Evolutionary conservation across 64 coral and sea anemone species (phyloP).

Genomic region (Cladopsammia gracilis): DNA sequence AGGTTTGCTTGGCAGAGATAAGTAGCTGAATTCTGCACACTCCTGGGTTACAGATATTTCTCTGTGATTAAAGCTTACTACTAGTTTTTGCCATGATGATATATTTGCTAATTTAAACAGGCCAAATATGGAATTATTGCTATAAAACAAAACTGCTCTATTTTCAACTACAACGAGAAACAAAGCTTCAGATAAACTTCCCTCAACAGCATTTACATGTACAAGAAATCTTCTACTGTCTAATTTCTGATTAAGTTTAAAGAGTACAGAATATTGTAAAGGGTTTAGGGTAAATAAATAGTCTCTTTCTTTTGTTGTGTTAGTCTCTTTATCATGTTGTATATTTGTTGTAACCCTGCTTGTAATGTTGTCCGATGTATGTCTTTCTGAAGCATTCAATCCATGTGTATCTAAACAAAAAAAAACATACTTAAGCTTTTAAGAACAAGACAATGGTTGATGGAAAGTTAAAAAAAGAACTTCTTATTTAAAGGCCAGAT

Average conservation of each 20-base stretch:
- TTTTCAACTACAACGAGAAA: constrained; percentile 19
- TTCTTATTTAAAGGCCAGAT: no score
- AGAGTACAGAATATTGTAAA: constrained; percentile 26
- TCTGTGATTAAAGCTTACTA: constrained; percentile 39
- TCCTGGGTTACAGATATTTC: constrained; percentile 38
- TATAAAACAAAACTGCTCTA: constrained; percentile 8
- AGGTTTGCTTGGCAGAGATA: constrained; percentile 31
- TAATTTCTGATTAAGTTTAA: constrained; percentile 9
- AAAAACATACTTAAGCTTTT: no score
- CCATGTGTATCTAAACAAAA: constrained; percentile 1
- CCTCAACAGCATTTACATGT: constrained; percentile 11
- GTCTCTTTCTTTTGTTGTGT: constrained; percentile 12
- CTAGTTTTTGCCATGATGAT: constrained; percentile 37
- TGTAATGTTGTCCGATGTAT: not conserved
- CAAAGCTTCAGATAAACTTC: constrained; percentile 21
- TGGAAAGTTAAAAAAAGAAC: no score
- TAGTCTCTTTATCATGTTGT: constrained; percentile 13
- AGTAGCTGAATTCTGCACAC: constrained; percentile 39
- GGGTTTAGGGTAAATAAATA: constrained; percentile 28
- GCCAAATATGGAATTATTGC: constrained; percentile 35
- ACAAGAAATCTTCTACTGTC: constrained; percentile 19
- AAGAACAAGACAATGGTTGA: no score
- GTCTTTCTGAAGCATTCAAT: not conserved
- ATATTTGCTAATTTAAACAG: constrained; percentile 28
- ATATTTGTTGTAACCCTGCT: not conserved